Evolutionary conservation across 2,797 vertebrate species (phyloP).

Genomic region (Sebastolobus alascanus): DNA sequence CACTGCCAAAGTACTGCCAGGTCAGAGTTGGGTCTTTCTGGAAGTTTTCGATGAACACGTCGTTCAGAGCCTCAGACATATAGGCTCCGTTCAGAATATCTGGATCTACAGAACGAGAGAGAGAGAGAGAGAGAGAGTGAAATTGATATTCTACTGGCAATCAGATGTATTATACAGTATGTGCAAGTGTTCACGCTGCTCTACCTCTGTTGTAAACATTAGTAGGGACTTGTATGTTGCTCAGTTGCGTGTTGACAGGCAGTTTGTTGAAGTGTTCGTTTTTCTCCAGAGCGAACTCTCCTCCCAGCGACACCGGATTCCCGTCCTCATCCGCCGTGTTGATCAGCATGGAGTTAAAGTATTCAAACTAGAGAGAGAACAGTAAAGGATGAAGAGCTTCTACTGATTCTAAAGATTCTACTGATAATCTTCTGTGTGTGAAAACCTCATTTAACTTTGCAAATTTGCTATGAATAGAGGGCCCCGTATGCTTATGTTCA

Average conservation of each 20-base stretch:
- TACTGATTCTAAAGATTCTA: background rate
- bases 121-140: background rate
- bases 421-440: background rate
- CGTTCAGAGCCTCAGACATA: slow-evolving; percentile 96
- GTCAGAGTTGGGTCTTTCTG: slow-evolving; percentile 94
- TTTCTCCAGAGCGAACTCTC: slow-evolving; percentile 90
- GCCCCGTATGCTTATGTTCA: background rate
- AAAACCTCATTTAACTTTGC: background rate
- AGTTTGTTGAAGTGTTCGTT: slow-evolving; percentile 95
- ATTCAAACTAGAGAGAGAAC: slow-evolving; percentile 86
- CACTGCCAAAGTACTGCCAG: slow-evolving; percentile 98
- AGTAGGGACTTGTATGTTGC: slow-evolving; percentile 95
- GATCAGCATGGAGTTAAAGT: slow-evolving; percentile 93
- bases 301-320: slow-evolving; percentile 89
- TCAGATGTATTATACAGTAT: background rate
- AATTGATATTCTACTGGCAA: background rate
- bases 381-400: background rate
- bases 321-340: slow-evolving; percentile 90
- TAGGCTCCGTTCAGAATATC: slow-evolving; percentile 94
- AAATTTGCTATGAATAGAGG: background rate
- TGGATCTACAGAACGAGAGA: slow-evolving; percentile 83
- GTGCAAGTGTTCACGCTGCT: background rate
- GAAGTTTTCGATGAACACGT: slow-evolving; percentile 95
- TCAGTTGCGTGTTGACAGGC: slow-evolving; percentile 90
- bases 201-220: slow-evolving; percentile 98